Conservation (phyloP, 2,888 invertebrate species). For the Trachelus stipa region DNA sequence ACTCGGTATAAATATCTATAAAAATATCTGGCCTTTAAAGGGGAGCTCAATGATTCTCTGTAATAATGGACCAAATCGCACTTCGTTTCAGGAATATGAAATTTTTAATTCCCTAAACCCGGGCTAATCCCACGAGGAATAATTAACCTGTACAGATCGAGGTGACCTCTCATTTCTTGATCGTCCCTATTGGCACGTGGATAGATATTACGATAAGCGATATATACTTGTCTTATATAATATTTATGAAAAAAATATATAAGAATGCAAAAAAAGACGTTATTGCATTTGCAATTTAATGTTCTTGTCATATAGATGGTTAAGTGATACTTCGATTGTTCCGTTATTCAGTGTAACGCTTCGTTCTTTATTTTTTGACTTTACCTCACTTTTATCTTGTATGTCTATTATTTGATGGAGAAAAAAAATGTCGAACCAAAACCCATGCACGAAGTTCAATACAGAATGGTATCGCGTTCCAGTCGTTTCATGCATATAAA, state of each 20-base stretch:
- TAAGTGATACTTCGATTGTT: background rate
- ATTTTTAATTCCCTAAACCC: background rate
- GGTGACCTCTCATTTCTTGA: background rate
- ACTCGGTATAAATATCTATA: background rate
- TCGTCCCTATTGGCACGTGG: background rate
- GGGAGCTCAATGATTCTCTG: background rate
- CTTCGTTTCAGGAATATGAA: background rate
- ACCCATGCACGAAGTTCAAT: slow-evolving; percentile 7
- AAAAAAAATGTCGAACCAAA: background rate
- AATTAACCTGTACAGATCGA: background rate
- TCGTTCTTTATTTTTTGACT: background rate
- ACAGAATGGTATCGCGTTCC: slow-evolving; percentile 5
- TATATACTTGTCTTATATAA: background rate
- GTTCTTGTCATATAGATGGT: background rate
- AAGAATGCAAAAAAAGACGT: background rate
- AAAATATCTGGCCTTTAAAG: background rate
- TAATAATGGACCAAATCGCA: background rate
- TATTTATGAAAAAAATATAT: background rate
- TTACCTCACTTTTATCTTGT: background rate
- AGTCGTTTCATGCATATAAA: slow-evolving; percentile 24
- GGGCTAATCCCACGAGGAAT: background rate
- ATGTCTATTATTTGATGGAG: background rate
- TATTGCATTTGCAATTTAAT: background rate
- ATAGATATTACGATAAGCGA: background rate
- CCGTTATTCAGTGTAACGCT: background rate